Base-by-base conservation (phyloP, 2,797 vertebrate genomes). In the Sebastes matsubarae region DNA sequence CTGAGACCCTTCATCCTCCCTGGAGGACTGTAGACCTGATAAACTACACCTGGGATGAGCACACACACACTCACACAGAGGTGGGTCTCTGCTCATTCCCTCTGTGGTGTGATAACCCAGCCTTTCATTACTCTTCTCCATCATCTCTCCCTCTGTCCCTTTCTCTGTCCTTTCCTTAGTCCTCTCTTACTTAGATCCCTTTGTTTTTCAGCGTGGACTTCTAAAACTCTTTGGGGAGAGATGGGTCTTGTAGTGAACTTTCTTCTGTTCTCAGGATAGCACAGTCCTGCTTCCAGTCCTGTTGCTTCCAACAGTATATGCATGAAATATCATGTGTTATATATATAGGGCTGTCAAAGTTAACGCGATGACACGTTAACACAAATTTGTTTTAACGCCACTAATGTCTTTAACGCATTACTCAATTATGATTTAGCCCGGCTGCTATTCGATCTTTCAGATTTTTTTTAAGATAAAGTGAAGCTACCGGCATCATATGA, bases 41-140 rank as follows among this genome's bases (percentile, higher is more conserved):
- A 95, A 96, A 94, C 88, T 80, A 80, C 90, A 93, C 92, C 92
- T 91, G 92, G 89, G 86, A 93, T 85, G 82, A 82, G 69, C 60
- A 57, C 63, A 72, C 32, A 30, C 42, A 64, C 76, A 69, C 73
- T 54, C 77, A 77, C 76, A 68, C 64, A 30, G 36, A 87, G 64
- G 81, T 80, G 79, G 82, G 87, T 85, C 84, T 77, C 80, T 69
- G 80, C 89, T 93, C 94, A 95, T 94, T 94, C 84, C 86, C 83
- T 71, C 74, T 8, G 24, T 68, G 80, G 81, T 78, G 85, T 86
- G 93, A 96, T 96, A 95, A 95, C 92, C 83, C 72, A 72, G 74
- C 63, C 85, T 83, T 93, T 90, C 87, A 93, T 93, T 93, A 93
- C 88, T 88, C 78, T 55, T 88, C 88, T 88, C 80, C 83, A 90